Conservation (phyloP, 2,113 vertebrate genomes). For the Aldabrachelys gigantea region DNA sequence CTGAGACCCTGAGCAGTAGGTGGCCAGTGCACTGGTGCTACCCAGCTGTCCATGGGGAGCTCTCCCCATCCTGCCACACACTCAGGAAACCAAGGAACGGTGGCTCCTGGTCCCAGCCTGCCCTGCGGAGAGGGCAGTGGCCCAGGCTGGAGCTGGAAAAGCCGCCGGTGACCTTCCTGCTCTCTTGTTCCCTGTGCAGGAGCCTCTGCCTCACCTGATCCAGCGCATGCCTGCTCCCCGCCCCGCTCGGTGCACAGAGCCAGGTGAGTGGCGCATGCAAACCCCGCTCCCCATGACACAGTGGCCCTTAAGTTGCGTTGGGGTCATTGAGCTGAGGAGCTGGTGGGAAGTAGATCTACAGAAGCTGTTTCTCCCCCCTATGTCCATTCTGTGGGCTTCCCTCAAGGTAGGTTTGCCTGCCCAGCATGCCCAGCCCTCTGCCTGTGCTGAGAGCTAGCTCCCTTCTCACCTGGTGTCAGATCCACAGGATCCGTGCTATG, state of each 20-base stretch:
- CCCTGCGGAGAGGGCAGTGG: neutral
- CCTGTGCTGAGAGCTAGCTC: neutral
- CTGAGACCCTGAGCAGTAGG: too few species aligned
- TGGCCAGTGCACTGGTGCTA: neutral
- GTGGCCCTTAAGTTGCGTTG: fast-evolving
- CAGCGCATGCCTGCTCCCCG: conserved; percentile 71
- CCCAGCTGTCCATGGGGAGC: neutral
- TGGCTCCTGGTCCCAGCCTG: neutral
- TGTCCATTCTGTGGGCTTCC: neutral
- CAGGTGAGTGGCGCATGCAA: conserved; percentile 53
- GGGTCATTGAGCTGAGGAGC: neutral
- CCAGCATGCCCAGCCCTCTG: neutral
- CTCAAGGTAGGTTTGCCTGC: neutral
- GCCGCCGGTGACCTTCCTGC: neutral
- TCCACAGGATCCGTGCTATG: neutral
- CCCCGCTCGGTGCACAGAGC: conserved; percentile 64
- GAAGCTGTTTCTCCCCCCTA: neutral
- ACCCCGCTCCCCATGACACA: fast-evolving
- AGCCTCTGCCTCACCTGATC: conserved; percentile 74
- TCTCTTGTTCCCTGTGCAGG: conserved; percentile 38
- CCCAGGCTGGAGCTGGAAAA: neutral
- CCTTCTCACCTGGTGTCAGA: neutral
- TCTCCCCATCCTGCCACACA: neutral
- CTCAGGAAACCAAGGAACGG: neutral
- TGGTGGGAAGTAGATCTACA: neutral